Conservation (phyloP, 2,797 vertebrate species). For the Pangasius krempfi region DNA sequence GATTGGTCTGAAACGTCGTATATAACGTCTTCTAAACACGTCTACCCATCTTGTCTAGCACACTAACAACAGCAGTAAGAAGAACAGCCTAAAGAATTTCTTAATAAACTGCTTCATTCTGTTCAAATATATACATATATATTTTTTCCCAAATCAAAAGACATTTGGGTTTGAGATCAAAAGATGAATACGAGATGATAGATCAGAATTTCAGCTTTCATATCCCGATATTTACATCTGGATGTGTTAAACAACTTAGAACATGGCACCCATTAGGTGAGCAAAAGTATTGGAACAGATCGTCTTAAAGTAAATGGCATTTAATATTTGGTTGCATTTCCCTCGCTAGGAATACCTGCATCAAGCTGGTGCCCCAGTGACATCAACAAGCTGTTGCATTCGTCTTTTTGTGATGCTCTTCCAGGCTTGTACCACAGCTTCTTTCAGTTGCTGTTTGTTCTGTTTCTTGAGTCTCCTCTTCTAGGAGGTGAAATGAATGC, state of each 20-base stretch:
- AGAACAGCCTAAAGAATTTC: neutral
- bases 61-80: neutral
- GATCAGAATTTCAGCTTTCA: too few species aligned
- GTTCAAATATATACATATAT: neutral
- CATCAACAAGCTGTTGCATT: neutral
- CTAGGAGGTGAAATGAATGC: neutral
- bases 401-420: neutral
- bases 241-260: neutral
- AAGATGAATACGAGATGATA: neutral
- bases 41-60: neutral
- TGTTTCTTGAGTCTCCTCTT: neutral
- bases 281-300: neutral
- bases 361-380: neutral
- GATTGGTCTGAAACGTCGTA: neutral
- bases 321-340: neutral
- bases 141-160: neutral
- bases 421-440: neutral
- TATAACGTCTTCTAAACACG: neutral
- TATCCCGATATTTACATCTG: too few species aligned
- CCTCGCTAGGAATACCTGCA: neutral
- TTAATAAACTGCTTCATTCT: conserved; percentile 5
- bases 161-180: neutral
- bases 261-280: neutral
- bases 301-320: neutral
- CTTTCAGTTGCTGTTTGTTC: neutral